Percentiles rank a stretch among this genome's conserved stretches.
phyloP scores from a whole-genome alignment of 2,888 invertebrate species.

The Drosophila buzzatii region DNA sequence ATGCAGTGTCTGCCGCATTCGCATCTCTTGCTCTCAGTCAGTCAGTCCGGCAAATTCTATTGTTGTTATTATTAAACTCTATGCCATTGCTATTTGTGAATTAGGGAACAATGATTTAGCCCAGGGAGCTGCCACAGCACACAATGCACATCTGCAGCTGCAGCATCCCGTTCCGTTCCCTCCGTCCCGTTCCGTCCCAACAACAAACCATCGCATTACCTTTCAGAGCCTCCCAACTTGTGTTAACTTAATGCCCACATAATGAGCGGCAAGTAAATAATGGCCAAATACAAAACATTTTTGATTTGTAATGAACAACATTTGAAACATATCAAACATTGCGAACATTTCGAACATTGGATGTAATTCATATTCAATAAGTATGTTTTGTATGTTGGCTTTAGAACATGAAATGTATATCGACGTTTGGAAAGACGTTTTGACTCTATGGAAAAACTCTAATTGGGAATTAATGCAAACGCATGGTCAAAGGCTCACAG shows the following conservation, averaged over 20 bases:
- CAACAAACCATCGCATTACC: not conserved
- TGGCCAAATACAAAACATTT: not conserved
- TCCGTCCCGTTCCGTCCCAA: not conserved
- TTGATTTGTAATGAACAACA: not conserved
- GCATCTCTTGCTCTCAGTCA: no score
- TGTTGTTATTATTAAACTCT: not conserved
- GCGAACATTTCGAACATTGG: not conserved
- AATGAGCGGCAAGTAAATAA: constrained; percentile 1
- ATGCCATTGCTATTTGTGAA: not conserved
- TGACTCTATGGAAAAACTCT: not conserved
- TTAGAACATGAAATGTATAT: not conserved
- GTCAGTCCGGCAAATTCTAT: not conserved
- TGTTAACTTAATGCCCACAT: not conserved
- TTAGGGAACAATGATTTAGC: not conserved
- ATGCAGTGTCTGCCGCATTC: not conserved
- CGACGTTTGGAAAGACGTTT: not conserved
- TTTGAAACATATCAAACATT: not conserved
- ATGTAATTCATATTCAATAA: not conserved
- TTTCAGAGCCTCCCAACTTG: not conserved
- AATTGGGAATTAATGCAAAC: not conserved
- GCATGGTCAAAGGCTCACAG: no score
- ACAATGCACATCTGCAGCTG: not conserved
- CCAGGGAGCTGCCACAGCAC: not conserved
- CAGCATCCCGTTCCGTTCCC: no score
- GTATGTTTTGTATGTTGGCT: no score